Conservation (phyloP, 1,140 invertebrate genomes). For the Panonychus citri region DNA sequence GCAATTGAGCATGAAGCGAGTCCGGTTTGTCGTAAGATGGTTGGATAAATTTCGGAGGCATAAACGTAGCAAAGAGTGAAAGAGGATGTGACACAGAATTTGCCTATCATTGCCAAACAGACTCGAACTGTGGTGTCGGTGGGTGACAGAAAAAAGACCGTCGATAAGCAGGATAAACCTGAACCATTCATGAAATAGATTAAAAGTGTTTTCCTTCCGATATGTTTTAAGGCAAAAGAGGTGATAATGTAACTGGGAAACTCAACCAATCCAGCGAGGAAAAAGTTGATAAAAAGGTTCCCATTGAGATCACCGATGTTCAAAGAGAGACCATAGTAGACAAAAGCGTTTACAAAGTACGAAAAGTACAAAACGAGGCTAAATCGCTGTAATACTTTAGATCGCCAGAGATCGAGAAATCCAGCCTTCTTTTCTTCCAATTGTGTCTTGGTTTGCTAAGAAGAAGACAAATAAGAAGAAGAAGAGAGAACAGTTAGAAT, state of each 20-base stretch:
- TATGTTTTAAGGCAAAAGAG: slow-evolving; percentile 20
- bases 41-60: slow-evolving; percentile 59
- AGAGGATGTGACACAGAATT: slow-evolving; percentile 52
- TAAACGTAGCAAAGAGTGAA: slow-evolving; percentile 56
- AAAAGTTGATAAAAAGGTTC: slow-evolving; percentile 47
- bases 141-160: not conserved
- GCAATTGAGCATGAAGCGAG: slow-evolving; percentile 20
- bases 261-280: slow-evolving; percentile 48
- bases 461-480: not conserved
- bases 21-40: slow-evolving; percentile 24
- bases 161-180: slow-evolving; percentile 20
- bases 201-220: slow-evolving; percentile 1
- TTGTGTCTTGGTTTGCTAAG: not conserved
- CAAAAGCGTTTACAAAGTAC: slow-evolving; percentile 19
- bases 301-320: slow-evolving; percentile 47
- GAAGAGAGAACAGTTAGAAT: not conserved
- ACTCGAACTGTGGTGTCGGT: slow-evolving; percentile 20
- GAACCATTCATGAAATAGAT: slow-evolving; percentile 5
- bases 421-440: not conserved
- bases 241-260: slow-evolving; percentile 45
- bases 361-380: slow-evolving; percentile 13
- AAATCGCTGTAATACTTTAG: slow-evolving; percentile 9
- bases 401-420: slow-evolving; percentile 6
- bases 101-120: slow-evolving; percentile 48
- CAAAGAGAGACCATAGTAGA: slow-evolving; percentile 55